Conservation (phyloP, 2,888 invertebrate genomes). For the Tribolium freemani region DNA sequence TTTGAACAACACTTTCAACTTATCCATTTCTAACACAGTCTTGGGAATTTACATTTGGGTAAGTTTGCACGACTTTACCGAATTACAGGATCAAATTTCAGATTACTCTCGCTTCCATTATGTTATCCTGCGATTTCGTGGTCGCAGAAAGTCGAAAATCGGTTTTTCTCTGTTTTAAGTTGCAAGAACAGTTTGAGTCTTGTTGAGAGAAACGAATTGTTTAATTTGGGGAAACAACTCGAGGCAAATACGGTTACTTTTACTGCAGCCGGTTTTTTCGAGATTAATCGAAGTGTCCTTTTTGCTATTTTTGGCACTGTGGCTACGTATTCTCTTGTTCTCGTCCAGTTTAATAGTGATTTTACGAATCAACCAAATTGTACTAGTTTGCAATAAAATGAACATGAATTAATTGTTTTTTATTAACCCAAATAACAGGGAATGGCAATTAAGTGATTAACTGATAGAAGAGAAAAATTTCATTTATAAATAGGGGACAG, state of each 20-base stretch:
- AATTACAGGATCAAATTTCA: neutral
- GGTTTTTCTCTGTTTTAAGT: neutral
- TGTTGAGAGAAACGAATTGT: neutral
- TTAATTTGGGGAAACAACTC: neutral
- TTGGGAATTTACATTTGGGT: neutral
- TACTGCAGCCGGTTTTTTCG: neutral
- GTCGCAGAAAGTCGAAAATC: neutral
- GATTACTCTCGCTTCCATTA: neutral
- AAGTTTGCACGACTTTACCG: neutral
- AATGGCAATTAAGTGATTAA: neutral
- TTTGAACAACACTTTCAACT: neutral
- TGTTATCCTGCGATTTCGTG: neutral
- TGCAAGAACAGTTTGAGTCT: neutral
- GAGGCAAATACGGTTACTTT: neutral
- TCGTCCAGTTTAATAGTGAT: neutral
- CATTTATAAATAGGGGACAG: too few species aligned
- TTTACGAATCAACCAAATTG: neutral
- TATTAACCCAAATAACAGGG: too few species aligned
- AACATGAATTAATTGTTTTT: too few species aligned
- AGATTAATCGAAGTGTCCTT: neutral
- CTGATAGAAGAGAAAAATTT: neutral
- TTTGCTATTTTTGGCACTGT: neutral
- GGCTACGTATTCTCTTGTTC: neutral
- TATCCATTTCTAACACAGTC: neutral
- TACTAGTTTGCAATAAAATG: neutral